Base-by-base conservation (phyloP, 2,113 vertebrate genomes). In the Seriola dumerili region DNA sequence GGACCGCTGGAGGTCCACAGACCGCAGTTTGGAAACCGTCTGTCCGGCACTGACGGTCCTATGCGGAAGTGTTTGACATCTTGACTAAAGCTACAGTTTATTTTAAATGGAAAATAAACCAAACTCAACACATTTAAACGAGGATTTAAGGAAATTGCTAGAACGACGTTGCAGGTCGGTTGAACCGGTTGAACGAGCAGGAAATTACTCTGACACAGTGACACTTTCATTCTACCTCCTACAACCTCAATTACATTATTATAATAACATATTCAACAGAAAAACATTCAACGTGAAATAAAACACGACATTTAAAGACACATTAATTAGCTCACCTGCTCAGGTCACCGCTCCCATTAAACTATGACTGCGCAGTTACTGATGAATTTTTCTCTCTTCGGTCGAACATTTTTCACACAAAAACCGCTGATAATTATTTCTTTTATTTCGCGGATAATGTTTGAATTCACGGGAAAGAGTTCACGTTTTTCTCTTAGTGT, bases 331-430 rank as follows among this genome's bases (percentile, higher is more conserved):
- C 84, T 89, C 38, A 93, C 90, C 92, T 94, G 91, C 40, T 93
- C 87, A 93, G 80, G 88, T 93, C 84, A 90, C 87, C 57, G 85
- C 75, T 89, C 88, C 92, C 91, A 92, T 88, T 73, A 84, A 94
- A 88, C 83, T 84, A 83, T 83, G 86, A 92, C 89, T 84, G 76
- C 83, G 87, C 88, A 91, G 69, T 88, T 83, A 81, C 44, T 61
- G 1, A 7, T 68, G 32, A 59, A 71, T 76, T 79, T 59, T 2
- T 59, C 61, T 32, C 50, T 50, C 8, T 42, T 54, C 48, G 19
- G 1, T 36, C 44, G 19, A 40, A 67, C 88, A 91, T 87, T 63
- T 83, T 54, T 55, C 58, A 16, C n/a, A 5, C 0, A 16, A 71
- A 29, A 89, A 72, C 1, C 0, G 21, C 29, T 3, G 42, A 44